Conservation (phyloP, 2,797 vertebrate species). For the Falco cherrug region DNA sequence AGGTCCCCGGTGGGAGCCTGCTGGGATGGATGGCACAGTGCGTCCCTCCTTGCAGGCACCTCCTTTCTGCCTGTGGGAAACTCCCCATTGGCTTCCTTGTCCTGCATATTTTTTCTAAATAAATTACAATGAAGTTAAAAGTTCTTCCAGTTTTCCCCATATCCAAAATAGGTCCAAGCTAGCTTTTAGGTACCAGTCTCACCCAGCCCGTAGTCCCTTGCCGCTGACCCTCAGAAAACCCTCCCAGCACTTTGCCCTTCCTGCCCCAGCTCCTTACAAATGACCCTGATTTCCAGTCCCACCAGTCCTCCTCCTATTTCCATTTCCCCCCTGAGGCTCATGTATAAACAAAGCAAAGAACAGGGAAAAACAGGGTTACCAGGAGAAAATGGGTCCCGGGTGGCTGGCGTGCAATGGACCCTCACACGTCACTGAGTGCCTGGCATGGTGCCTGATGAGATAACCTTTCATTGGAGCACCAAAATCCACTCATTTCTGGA, state of each 20-base stretch:
- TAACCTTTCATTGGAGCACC: slow-evolving; percentile 15
- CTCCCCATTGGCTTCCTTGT: accelerated
- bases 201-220: accelerated
- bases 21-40: accelerated
- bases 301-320: slow-evolving; percentile 7
- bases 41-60: background rate
- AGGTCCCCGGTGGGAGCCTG: background rate
- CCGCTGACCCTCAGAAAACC: background rate
- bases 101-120: background rate
- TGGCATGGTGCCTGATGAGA: background rate
- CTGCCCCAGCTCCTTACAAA: background rate
- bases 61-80: background rate
- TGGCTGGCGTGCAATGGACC: background rate
- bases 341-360: slow-evolving; percentile 9
- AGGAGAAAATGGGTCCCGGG: background rate
- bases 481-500: accelerated
- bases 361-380: background rate
- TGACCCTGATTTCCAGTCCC: background rate
- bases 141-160: background rate
- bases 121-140: background rate
- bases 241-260: background rate
- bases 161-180: background rate
- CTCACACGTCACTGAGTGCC: background rate
- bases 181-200: background rate
- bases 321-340: background rate